Evolutionary conservation across 2,113 vertebrate species (phyloP).

Genomic region (Taurulus bubalis): DNA sequence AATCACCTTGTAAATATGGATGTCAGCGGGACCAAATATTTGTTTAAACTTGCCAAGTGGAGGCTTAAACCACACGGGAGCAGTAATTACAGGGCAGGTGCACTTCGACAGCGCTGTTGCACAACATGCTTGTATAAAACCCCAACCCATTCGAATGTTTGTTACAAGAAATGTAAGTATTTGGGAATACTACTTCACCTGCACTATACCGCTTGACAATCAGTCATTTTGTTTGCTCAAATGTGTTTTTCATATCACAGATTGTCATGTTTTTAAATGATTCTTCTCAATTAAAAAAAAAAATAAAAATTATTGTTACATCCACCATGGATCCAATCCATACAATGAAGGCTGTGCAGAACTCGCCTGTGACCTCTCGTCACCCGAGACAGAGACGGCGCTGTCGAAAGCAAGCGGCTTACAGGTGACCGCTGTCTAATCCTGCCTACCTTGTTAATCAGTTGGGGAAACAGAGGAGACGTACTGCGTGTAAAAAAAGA

Average conservation of each 20-base stretch:
- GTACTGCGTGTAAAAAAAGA: not conserved
- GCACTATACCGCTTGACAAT: not conserved
- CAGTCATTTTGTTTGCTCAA: not conserved
- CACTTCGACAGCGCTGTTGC: not conserved
- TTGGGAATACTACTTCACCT: not conserved
- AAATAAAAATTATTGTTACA: too few relatives aligned
- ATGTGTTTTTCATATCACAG: too few relatives aligned
- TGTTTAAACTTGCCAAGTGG: not conserved
- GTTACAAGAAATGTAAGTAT: not conserved
- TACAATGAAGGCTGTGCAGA: not conserved
- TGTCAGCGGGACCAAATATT: not conserved
- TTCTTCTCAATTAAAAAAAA: too few relatives aligned
- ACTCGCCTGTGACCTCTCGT: not conserved
- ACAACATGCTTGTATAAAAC: not conserved
- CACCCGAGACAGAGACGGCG: not conserved
- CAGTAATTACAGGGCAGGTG: not conserved
- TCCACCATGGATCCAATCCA: too few relatives aligned
- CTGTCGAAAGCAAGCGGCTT: constrained; percentile 24
- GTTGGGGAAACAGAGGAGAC: not conserved
- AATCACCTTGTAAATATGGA: not conserved
- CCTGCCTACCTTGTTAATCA: constrained; percentile 33
- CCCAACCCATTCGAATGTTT: not conserved
- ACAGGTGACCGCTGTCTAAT: constrained; percentile 48
- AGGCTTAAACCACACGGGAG: not conserved
- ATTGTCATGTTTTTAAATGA: too few relatives aligned